phyloP scores from a whole-genome alignment of 2,113 vertebrate species.

The Vicugna pacos region DNA sequence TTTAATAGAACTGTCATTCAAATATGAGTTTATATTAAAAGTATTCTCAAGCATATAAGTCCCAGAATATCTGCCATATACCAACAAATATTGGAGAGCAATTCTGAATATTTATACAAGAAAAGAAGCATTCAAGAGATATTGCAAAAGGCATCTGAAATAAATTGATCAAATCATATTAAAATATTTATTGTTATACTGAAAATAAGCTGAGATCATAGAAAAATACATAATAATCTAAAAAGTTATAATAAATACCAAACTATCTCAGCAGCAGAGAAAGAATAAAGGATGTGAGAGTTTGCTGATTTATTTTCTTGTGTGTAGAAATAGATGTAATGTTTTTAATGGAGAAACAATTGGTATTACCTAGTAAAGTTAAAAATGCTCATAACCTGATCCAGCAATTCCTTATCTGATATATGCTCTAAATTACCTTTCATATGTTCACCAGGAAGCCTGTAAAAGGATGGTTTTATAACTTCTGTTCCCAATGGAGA shows the following conservation, averaged over 20 bases:
- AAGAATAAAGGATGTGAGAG: neutral
- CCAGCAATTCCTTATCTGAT: neutral
- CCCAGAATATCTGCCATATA: neutral
- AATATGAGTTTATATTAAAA: neutral
- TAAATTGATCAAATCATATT: neutral
- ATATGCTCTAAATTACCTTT: neutral
- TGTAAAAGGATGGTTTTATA: neutral
- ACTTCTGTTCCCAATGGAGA: neutral
- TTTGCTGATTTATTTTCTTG: neutral
- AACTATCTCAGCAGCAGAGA: neutral
- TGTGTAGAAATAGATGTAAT: neutral
- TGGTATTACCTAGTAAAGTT: neutral
- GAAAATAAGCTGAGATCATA: neutral
- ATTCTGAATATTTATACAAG: neutral
- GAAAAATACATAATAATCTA: neutral
- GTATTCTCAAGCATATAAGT: neutral
- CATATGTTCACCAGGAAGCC: neutral
- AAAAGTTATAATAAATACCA: neutral
- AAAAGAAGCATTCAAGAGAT: neutral
- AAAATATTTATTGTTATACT: neutral
- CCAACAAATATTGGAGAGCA: neutral
- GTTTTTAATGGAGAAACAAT: neutral
- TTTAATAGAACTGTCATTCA: neutral
- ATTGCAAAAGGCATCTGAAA: neutral
- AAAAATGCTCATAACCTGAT: neutral